Percentiles rank a stretch among this genome's conserved stretches.
These are phyloP conservation scores for Hemibagrus guttatus DNA, from an alignment of 2,797 vertebrate genomes.

Conservation along the genomic window DNA sequence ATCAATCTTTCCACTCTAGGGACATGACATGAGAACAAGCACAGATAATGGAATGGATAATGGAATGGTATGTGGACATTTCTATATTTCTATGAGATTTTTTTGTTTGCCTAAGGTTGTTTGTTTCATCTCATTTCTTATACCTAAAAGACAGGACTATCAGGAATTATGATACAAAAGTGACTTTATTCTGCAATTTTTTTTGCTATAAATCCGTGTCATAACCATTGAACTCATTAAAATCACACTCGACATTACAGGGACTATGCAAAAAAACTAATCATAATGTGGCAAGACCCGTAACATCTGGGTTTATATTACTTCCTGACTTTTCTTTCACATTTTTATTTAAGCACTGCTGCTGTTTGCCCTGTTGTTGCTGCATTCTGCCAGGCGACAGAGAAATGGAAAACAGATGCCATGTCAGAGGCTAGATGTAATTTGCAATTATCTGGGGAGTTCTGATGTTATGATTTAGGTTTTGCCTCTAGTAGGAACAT, in stretches of 20 bases:
- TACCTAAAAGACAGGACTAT: neutral
- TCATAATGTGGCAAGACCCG: too few species aligned
- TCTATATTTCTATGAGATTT: neutral
- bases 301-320: too few species aligned
- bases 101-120: neutral
- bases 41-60: conserved; percentile 27
- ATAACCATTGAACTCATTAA: neutral
- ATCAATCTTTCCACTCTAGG: conserved; percentile 22
- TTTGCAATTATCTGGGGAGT: conserved; percentile 64
- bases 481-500: conserved; percentile 54
- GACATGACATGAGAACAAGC: conserved; percentile 9
- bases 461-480: conserved; percentile 61
- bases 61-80: conserved; percentile 1
- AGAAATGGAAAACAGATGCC: conserved; percentile 58
- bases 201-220: too few species aligned
- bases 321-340: neutral
- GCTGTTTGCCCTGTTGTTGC: conserved; percentile 46
- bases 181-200: neutral
- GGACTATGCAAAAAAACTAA: neutral
- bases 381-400: conserved; percentile 45
- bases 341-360: neutral
- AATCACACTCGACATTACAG: neutral
- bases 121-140: neutral
- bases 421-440: conserved; percentile 59
- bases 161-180: neutral